Base-by-base conservation (phyloP, 1,140 invertebrate species). In the Hermatobates lingyangjiaoensis region DNA sequence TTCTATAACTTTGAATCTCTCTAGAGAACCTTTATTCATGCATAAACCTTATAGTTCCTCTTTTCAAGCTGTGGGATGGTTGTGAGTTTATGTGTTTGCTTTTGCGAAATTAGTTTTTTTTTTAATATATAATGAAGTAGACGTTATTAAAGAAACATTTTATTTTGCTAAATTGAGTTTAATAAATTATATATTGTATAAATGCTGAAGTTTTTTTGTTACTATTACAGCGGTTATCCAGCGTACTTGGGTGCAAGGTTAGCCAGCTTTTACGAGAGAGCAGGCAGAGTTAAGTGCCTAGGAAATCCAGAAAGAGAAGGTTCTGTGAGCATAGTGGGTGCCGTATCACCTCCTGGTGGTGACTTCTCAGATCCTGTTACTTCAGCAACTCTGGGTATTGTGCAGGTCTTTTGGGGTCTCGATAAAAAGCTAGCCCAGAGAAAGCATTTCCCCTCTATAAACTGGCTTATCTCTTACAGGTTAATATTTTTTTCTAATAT, bases 291-390 rank as follows among this genome's bases (percentile, higher is more conserved):
- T 30, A 95, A 87, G 74, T 98, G 94, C 69, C 70, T 98, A 44
- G 96, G 96, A 64, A 98, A 96, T 69, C 96, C 96, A 14, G 90
- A 94, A 64, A 74, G 96, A 61, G 94, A 98, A 71, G 82, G 95
- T 57, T 96, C 91, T 54, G 95, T 99, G 38, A 97, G 91, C 62
- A 98, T 99, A 72, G 96, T 99, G 39, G 96, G 96, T 62, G 96
- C 96, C 63, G 95, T 99, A 55, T 98, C 95, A 15, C 95, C 95
- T 44, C 95, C 95, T 67, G 95, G 95, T 76, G 95, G 96, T 77
- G 96, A 99, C 70, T 98, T 98, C 76, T 98, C 96, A 27, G 96
- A 99, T 79, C 96, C 96, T 54, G 96, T 99, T 24, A 99, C 96
- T 3, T 93, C 94, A 5, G 94, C 95, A 52, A 99, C 96, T 23